These are phyloP conservation scores for Epistrophe eligans DNA, from an alignment of 2,888 invertebrate genomes.

Conservation along the genomic window DNA sequence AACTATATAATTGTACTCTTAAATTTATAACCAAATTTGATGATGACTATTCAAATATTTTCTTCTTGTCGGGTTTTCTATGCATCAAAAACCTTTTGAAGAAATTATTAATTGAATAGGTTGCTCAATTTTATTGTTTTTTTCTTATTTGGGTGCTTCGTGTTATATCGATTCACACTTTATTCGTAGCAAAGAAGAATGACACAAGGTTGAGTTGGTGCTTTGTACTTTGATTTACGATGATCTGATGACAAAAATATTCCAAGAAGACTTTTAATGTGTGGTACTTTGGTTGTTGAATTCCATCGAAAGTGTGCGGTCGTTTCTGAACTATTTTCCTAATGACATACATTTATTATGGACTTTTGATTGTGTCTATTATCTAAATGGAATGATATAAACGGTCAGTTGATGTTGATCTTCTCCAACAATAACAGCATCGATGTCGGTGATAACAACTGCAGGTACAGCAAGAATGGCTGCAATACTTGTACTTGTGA, in stretches of 20 bases:
- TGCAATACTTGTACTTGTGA: conserved; percentile 72
- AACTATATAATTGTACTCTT: neutral
- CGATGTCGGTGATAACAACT: conserved; percentile 70
- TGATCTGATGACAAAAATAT: conserved; percentile 46
- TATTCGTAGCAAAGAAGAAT: conserved; percentile 70
- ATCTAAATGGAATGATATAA: conserved; percentile 64
- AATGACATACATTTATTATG: conserved; percentile 39
- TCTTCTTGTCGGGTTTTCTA: conserved; percentile 59
- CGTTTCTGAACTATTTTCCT: conserved; percentile 38
- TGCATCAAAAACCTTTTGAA: conserved; percentile 59
- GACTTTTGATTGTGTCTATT: conserved; percentile 22
- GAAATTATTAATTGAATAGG: conserved; percentile 25
- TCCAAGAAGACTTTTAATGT: conserved; percentile 29
- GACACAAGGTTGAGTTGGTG: conserved; percentile 58
- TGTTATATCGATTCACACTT: conserved; percentile 73
- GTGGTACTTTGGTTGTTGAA: conserved; percentile 14
- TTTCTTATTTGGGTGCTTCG: conserved; percentile 46
- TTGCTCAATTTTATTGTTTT: neutral
- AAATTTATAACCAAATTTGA: conserved; percentile 9
- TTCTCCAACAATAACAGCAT: conserved; percentile 73
- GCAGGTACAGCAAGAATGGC: conserved; percentile 68
- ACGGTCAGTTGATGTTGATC: conserved; percentile 28
- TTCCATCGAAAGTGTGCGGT: conserved; percentile 19
- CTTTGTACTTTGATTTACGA: conserved; percentile 64
- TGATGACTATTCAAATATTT: conserved; percentile 23